These are phyloP conservation scores for Apotomis turbidana DNA, from an alignment of 2,888 invertebrate genomes.

Conservation along the genomic window DNA sequence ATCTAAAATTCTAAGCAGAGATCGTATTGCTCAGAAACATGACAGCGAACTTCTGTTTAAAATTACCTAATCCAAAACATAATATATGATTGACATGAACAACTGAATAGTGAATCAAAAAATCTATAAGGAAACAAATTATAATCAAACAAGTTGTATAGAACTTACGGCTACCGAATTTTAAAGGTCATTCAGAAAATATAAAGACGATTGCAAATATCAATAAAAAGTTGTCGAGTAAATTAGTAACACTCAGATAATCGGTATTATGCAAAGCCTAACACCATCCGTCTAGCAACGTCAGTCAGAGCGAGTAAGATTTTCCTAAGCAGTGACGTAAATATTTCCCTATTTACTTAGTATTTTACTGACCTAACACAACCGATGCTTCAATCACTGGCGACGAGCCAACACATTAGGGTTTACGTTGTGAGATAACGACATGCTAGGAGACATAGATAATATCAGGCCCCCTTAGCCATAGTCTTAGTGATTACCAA, in stretches of 20 bases:
- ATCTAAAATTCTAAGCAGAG: slow-evolving; percentile 17
- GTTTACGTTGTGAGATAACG: background rate
- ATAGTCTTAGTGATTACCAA: too few relatives aligned
- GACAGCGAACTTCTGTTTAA: background rate
- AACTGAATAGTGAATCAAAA: background rate
- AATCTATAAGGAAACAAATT: too few relatives aligned
- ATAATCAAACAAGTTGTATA: background rate
- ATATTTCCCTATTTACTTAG: background rate
- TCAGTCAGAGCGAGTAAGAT: slow-evolving; percentile 30
- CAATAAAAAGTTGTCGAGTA: background rate
- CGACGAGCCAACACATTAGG: background rate
- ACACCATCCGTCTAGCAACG: slow-evolving; percentile 1
- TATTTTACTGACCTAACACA: background rate
- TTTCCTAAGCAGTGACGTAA: slow-evolving; percentile 16
- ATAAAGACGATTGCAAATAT: background rate
- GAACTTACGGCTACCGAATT: background rate
- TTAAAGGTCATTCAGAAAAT: background rate
- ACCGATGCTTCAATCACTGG: too few relatives aligned
- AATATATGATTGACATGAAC: background rate
- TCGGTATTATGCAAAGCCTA: slow-evolving; percentile 26
- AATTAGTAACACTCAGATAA: slow-evolving; percentile 1
- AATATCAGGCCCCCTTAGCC: too few relatives aligned
- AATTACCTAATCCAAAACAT: background rate
- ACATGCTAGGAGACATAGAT: background rate
- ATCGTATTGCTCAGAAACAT: background rate